phyloP scores from a whole-genome alignment of 2,113 vertebrate genomes.

The Odontesthes bonariensis region DNA sequence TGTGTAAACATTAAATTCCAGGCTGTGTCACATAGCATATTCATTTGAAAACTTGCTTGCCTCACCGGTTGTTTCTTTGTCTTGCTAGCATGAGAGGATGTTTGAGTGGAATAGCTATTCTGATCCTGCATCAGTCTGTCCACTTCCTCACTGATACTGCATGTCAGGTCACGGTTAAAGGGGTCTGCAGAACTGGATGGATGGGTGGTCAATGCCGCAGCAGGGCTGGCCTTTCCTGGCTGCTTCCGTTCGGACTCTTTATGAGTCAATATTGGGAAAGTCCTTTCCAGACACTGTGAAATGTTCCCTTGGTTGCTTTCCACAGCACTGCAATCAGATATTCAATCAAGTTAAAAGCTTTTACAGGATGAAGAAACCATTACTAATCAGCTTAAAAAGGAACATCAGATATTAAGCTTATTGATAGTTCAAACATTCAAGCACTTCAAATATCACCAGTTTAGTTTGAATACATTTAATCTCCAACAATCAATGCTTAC shows the following conservation, averaged over 20 bases:
- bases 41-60: too few species aligned
- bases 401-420: not conserved
- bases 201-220: not conserved
- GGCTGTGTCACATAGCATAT: too few species aligned
- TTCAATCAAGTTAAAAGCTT: not conserved
- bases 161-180: conserved; percentile 24
- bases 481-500: not conserved
- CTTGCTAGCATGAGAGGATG: conserved; percentile 11
- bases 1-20: not conserved
- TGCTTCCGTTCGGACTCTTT: not conserved
- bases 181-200: not conserved
- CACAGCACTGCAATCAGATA: conserved; percentile 27
- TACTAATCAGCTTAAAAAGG: not conserved
- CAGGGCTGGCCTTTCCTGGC: not conserved
- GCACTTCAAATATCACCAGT: too few species aligned
- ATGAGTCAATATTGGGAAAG: not conserved
- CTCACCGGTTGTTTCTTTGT: conserved; percentile 64
- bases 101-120: not conserved
- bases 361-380: not conserved
- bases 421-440: too few species aligned
- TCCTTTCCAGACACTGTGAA: not conserved
- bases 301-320: not conserved
- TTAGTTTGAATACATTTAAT: too few species aligned
- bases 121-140: conserved; percentile 74
- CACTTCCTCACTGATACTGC: conserved; percentile 70